Conservation (phyloP, 2,888 invertebrate genomes). For the Nycteola revayana region DNA sequence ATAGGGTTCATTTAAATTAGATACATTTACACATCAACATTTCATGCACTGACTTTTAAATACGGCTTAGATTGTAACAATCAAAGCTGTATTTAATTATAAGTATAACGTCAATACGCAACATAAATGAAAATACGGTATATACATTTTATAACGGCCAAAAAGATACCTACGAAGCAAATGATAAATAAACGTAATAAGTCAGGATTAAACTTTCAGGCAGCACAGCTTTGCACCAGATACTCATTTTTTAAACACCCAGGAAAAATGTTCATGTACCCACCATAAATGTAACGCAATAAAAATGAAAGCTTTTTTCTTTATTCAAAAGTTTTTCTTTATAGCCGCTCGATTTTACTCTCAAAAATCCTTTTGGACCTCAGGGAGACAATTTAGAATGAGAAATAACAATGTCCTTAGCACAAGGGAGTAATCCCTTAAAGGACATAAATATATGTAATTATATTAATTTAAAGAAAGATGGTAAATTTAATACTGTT, state of each 20-base stretch:
- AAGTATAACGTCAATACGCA: too few relatives aligned
- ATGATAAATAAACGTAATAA: conserved; percentile 19
- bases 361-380: conserved; percentile 37
- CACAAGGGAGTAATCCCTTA: conserved; percentile 16
- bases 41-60: too few relatives aligned
- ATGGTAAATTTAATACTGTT: conserved; percentile 32
- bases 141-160: too few relatives aligned
- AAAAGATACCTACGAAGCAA: too few relatives aligned
- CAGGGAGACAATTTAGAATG: conserved; percentile 33
- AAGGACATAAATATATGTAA: conserved; percentile 30
- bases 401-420: conserved; percentile 31
- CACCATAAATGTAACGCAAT: conserved; percentile 32
- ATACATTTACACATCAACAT: too few relatives aligned
- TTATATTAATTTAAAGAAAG: conserved; percentile 28
- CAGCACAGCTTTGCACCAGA: conserved; percentile 21
- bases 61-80: too few relatives aligned
- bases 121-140: too few relatives aligned
- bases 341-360: conserved; percentile 29
- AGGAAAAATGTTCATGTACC: conserved; percentile 19
- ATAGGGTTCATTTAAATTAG: too few relatives aligned
- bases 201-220: conserved; percentile 15
- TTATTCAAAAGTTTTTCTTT: conserved; percentile 37
- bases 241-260: conserved; percentile 23
- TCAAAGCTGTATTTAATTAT: too few relatives aligned
- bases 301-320: conserved; percentile 37